These are phyloP conservation scores for Ramphastos sulfuratus DNA, from an alignment of 2,113 vertebrate genomes.

Conservation along the genomic window DNA sequence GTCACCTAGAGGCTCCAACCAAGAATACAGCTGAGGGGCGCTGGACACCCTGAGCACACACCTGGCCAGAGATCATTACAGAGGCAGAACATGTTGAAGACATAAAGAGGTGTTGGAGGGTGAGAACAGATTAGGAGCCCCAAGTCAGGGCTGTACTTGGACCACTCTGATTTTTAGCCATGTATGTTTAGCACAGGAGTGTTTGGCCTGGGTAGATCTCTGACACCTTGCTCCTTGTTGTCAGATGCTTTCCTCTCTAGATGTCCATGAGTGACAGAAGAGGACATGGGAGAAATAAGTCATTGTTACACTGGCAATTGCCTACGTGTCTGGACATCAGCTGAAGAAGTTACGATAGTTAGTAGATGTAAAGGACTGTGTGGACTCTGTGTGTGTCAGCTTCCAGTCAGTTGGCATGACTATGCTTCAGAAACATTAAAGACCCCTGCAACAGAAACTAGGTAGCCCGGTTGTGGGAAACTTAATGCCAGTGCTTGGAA, in stretches of 20 bases:
- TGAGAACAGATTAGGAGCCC: background rate
- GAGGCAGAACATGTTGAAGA: background rate
- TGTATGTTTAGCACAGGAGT: background rate
- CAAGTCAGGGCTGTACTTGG: background rate
- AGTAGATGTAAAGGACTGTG: background rate
- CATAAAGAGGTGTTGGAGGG: fast-evolving
- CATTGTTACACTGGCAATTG: background rate
- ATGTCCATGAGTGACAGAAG: background rate
- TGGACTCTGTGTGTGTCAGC: background rate
- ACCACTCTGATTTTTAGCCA: fast-evolving
- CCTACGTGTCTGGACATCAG: background rate
- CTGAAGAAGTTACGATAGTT: background rate
- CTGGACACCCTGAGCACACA: background rate
- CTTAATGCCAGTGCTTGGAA: background rate
- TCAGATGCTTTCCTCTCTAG: background rate
- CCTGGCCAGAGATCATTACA: background rate
- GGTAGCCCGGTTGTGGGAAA: background rate
- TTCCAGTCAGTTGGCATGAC: background rate
- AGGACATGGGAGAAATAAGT: background rate
- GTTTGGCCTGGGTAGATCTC: background rate
- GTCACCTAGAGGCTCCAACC: slow-evolving; percentile 52
- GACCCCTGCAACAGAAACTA: background rate
- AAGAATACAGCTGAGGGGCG: slow-evolving; percentile 40
- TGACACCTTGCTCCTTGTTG: background rate
- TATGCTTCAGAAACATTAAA: background rate